Percentiles rank a stretch among this genome's conserved stretches.
Evolutionary conservation across 2,888 invertebrate genomes (phyloP).

Genomic region (Mactromeris polynyma): DNA sequence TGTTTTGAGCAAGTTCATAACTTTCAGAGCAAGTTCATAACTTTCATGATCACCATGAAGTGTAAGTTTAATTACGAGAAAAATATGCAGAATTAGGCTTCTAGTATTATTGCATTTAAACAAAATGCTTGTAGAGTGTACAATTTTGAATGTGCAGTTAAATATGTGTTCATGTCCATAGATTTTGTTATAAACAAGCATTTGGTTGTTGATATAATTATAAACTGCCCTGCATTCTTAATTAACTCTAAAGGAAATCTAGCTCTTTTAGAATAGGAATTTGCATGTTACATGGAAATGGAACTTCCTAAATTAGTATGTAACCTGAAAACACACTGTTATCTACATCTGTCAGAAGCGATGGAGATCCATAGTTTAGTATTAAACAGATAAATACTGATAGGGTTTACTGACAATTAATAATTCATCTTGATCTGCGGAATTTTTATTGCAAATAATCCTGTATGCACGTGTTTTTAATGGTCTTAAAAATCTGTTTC

Average conservation of each 20-base stretch:
- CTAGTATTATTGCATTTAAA: too few relatives aligned
- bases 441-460: conserved; percentile 2
- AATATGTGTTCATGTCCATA: too few relatives aligned
- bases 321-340: not conserved
- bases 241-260: not conserved
- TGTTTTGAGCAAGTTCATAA: too few relatives aligned
- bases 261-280: not conserved
- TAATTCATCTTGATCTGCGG: conserved; percentile 1
- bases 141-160: too few relatives aligned
- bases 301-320: not conserved
- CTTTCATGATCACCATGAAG: too few relatives aligned
- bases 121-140: too few relatives aligned
- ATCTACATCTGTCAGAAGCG: not conserved
- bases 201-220: not conserved
- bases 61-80: too few relatives aligned
- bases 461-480: not conserved
- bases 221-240: too few relatives aligned
- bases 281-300: not conserved
- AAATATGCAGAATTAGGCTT: too few relatives aligned
- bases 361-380: not conserved
- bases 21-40: too few relatives aligned
- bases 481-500: not conserved
- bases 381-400: not conserved
- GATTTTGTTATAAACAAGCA: too few relatives aligned
- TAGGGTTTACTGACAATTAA: not conserved